Percentiles rank a stretch among this genome's conserved stretches.
Conservation (phyloP, 2,888 invertebrate genomes). For the Pristionchus fissidentatus region DNA sequence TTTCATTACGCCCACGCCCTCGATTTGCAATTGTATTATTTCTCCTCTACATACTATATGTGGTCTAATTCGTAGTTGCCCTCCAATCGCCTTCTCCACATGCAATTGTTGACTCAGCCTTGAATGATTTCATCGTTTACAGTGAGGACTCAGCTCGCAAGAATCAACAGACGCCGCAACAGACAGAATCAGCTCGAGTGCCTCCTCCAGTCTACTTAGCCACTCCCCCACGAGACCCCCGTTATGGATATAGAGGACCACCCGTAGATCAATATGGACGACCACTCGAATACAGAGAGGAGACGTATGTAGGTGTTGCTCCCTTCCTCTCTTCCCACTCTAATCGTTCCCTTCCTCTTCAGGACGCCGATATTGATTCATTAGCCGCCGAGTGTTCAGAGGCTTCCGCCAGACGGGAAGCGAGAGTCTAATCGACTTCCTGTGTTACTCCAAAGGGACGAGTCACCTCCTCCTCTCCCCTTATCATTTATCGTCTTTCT, state of each 20-base stretch:
- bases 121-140: too few relatives aligned
- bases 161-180: not conserved
- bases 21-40: too few relatives aligned
- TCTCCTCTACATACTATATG: too few relatives aligned
- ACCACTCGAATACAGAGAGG: conserved; percentile 13
- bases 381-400: conserved; percentile 23
- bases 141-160: conserved; percentile 14
- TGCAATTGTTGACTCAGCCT: too few relatives aligned
- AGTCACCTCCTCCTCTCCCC: conserved; percentile 4
- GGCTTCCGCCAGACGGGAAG: conserved; percentile 1
- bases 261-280: conserved; percentile 6
- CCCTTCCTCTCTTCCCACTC: not conserved
- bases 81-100: too few relatives aligned
- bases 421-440: conserved; percentile 37
- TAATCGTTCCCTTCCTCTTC: not conserved
- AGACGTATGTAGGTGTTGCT: conserved; percentile 36
- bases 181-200: not conserved
- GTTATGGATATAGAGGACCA: conserved; percentile 40
- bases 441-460: not conserved
- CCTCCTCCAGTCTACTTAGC: conserved; percentile 44
- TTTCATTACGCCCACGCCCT: too few relatives aligned
- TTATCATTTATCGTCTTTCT: conserved; percentile 33
- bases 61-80: too few relatives aligned
- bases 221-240: conserved; percentile 43
- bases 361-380: conserved; percentile 42